A percentile compares a stretch with the other conserved stretches of the same genome.
Evolutionary conservation across 2,797 vertebrate species (phyloP).

Genomic region (Hippocampus kuda): DNA sequence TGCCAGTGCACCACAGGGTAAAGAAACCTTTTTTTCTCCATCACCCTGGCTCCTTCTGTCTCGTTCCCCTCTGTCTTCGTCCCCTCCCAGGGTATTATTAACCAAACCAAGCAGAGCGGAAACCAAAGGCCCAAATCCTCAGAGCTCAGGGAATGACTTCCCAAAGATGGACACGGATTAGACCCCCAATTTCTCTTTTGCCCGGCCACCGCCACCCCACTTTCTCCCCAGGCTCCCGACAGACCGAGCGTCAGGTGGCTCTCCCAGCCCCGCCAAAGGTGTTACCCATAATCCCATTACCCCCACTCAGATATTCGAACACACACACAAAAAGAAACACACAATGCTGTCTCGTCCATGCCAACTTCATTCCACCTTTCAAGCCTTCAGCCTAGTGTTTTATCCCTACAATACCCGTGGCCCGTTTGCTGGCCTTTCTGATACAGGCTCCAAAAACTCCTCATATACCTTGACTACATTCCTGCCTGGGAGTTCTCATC

Average conservation of each 20-base stretch:
- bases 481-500: not conserved
- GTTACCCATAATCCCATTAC: slow-evolving; percentile 73
- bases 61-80: slow-evolving; percentile 55
- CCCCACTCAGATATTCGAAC: slow-evolving; percentile 28
- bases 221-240: slow-evolving; percentile 61
- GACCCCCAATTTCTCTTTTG: slow-evolving; percentile 62
- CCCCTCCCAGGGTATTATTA: slow-evolving; percentile 75
- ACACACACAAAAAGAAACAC: slow-evolving; percentile 34
- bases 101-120: slow-evolving; percentile 85
- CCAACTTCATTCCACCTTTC: not conserved
- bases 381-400: not conserved
- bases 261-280: slow-evolving; percentile 63
- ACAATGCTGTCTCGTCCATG: slow-evolving; percentile 23
- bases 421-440: not conserved
- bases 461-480: not conserved
- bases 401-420: not conserved
- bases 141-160: slow-evolving; percentile 70
- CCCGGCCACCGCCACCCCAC: slow-evolving; percentile 40
- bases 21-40: slow-evolving; percentile 50
- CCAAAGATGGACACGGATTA: slow-evolving; percentile 71
- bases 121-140: slow-evolving; percentile 73
- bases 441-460: not conserved
- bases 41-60: slow-evolving; percentile 43
- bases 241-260: slow-evolving; percentile 71
- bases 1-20: slow-evolving; percentile 52